Evolutionary conservation across 30 jellyfish, hydroid and myxozoan genomes (phyloP).

Genomic region (Aurelia coerulea): DNA sequence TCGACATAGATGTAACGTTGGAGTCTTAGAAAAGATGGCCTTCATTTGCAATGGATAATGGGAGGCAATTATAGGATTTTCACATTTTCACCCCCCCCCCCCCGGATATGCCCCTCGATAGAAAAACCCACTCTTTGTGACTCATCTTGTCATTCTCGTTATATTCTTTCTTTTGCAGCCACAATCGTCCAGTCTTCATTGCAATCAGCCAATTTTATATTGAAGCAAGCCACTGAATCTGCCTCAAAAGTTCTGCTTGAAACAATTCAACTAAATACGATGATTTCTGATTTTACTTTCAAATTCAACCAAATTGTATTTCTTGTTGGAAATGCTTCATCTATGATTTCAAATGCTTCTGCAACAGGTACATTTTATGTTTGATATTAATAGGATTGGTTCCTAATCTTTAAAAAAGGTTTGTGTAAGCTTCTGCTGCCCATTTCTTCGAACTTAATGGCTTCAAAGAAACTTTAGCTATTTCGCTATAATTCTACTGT

Average conservation of each 20-base stretch:
- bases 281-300: slow-evolving; percentile 66
- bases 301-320: slow-evolving; percentile 71
- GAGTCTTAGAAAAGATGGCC: too few relatives aligned
- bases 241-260: slow-evolving; percentile 77
- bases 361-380: slow-evolving; percentile 58
- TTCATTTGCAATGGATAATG: too few relatives aligned
- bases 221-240: slow-evolving; percentile 72
- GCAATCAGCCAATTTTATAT: slow-evolving; percentile 81
- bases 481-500: too few relatives aligned
- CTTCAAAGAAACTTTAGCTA: too few relatives aligned
- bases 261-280: slow-evolving; percentile 34
- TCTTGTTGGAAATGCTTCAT: slow-evolving; percentile 75
- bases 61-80: too few relatives aligned
- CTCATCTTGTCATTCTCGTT: neutral
- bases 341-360: slow-evolving; percentile 62
- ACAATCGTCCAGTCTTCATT: slow-evolving; percentile 89
- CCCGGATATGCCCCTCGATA: too few relatives aligned
- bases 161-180: slow-evolving; percentile 47
- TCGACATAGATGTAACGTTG: too few relatives aligned
- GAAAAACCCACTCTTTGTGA: too few relatives aligned
- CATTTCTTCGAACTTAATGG: too few relatives aligned
- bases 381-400: neutral
- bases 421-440: too few relatives aligned
- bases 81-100: too few relatives aligned
- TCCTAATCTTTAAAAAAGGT: too few relatives aligned